Conservation (phyloP, 2,888 invertebrate species). For the Xanthorhoe designata region DNA sequence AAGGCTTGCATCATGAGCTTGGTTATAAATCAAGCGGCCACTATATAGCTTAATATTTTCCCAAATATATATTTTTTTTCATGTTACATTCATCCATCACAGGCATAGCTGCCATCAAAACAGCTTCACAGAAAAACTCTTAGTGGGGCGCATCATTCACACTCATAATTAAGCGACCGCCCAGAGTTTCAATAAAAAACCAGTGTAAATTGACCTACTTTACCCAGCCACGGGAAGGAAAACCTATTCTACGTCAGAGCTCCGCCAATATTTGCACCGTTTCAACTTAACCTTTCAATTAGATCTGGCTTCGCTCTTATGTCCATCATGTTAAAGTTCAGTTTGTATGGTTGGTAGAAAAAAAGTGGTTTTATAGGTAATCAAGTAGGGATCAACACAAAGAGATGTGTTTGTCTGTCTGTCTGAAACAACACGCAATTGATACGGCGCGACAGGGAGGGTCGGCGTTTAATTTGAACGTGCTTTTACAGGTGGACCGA, state of each 20-base stretch:
- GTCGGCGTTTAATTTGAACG: constrained; percentile 63
- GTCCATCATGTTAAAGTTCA: constrained; percentile 40
- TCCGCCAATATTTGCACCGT: constrained; percentile 57
- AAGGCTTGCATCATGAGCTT: neutral
- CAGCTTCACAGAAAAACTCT: constrained; percentile 61
- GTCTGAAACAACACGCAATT: constrained; percentile 76
- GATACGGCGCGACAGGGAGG: constrained; percentile 69
- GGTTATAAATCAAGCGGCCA: neutral
- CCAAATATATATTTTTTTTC: constrained; percentile 32
- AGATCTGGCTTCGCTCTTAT: constrained; percentile 44
- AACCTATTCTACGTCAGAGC: constrained; percentile 54
- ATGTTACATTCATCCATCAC: constrained; percentile 46
- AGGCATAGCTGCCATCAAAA: constrained; percentile 56
- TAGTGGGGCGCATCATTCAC: constrained; percentile 74
- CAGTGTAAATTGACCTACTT: constrained; percentile 59
- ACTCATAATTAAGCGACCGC: constrained; percentile 76
- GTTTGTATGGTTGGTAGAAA: constrained; percentile 36
- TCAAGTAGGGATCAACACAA: constrained; percentile 66
- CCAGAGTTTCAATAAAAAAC: constrained; percentile 67
- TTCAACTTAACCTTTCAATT: constrained; percentile 28
- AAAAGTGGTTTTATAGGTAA: constrained; percentile 70
- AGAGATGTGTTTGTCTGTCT: constrained; percentile 72
- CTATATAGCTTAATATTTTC: neutral
- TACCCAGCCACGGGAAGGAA: constrained; percentile 40
- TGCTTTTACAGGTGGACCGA: constrained; percentile 43